Conservation (phyloP, 2,113 vertebrate genomes). For the Pelvicachromis taeniatus region DNA sequence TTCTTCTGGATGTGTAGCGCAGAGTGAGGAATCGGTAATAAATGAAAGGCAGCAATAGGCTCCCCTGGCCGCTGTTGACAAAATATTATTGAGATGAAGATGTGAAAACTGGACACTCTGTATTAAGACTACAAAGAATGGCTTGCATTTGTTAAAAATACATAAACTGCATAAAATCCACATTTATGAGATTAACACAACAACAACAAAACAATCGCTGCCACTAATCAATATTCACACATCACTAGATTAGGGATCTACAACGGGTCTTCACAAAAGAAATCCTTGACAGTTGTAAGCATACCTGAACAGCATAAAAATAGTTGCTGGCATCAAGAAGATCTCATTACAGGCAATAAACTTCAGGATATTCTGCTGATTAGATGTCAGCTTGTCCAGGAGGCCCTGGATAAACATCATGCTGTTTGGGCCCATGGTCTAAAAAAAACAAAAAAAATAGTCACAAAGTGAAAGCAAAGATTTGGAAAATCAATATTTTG, state of each 20-base stretch:
- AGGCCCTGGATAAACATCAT: constrained; percentile 86
- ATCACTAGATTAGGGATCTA: background rate
- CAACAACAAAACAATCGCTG: background rate
- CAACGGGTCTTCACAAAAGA: background rate
- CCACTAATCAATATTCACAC: background rate
- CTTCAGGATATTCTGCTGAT: constrained; percentile 98
- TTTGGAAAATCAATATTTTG: background rate
- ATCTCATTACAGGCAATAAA: constrained; percentile 99
- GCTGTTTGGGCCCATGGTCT: constrained; percentile 87
- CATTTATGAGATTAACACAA: background rate
- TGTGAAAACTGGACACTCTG: background rate
- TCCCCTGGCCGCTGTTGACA: constrained; percentile 88
- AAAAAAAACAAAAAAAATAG: constrained; percentile 5
- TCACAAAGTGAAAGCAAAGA: background rate
- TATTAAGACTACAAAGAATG: background rate
- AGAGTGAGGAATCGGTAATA: constrained; percentile 96
- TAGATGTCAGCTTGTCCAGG: constrained; percentile 87
- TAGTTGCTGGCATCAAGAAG: constrained; percentile 96
- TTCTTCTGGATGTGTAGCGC: constrained; percentile 93
- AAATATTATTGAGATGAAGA: background rate
- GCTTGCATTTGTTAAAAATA: background rate
- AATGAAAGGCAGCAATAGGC: constrained; percentile 94
- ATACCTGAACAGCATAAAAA: constrained; percentile 98
- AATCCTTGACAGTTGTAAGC: background rate
- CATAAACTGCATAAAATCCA: background rate